phyloP scores from a whole-genome alignment of 2,888 invertebrate species.

The Geophilus truncorum region DNA sequence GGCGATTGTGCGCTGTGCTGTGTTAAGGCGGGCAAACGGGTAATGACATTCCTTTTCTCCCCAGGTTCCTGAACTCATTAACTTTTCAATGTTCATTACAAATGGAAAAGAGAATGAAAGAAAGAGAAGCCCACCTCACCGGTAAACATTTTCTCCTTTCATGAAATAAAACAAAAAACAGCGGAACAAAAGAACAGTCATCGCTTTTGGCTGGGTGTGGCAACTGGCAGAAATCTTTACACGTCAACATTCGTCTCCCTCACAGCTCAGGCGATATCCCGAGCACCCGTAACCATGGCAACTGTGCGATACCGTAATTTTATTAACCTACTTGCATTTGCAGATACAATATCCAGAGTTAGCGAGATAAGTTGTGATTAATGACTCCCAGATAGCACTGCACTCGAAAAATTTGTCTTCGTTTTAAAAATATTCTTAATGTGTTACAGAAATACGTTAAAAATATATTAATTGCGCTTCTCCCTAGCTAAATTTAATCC shows the following conservation, averaged over 20 bases:
- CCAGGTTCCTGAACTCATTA: constrained; percentile 21
- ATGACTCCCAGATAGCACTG: background rate
- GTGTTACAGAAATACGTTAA: no score
- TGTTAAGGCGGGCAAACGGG: constrained; percentile 27
- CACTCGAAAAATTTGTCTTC: constrained; percentile 3
- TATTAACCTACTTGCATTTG: background rate
- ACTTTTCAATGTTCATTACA: constrained; percentile 26
- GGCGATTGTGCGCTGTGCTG: constrained; percentile 22
- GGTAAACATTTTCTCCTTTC: constrained; percentile 5
- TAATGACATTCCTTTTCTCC: constrained; percentile 27
- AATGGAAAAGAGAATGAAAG: constrained; percentile 18
- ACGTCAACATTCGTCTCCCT: background rate
- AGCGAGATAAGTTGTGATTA: background rate
- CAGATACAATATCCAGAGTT: constrained; percentile 12
- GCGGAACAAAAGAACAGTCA: constrained; percentile 9
- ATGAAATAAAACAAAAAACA: background rate
- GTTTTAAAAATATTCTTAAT: background rate
- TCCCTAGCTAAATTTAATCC: background rate
- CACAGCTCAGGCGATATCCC: background rate
- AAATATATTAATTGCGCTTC: background rate
- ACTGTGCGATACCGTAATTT: constrained; percentile 6
- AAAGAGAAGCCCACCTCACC: constrained; percentile 16
- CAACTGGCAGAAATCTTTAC: background rate
- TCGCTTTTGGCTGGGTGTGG: constrained; percentile 6
- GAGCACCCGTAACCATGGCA: background rate